Conservation (phyloP, 1,140 invertebrate genomes). For the Macrobrachium rosenbergii region DNA sequence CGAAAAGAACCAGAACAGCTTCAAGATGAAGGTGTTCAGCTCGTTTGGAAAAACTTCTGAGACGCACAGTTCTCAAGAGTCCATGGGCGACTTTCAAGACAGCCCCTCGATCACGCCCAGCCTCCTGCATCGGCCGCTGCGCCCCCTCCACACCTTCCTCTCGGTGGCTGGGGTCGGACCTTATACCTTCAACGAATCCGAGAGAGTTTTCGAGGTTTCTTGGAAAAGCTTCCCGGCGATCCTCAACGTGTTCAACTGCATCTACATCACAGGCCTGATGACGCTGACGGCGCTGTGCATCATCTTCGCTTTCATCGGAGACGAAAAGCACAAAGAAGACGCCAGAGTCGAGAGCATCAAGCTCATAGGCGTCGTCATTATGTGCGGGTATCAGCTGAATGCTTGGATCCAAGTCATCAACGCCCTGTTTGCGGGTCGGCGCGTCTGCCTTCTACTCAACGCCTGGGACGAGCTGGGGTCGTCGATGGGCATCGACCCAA, state of each 20-base stretch:
- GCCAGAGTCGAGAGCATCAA: conserved; percentile 2
- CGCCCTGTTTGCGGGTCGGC: neutral
- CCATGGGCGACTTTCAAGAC: too few species aligned
- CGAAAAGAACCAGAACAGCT: too few species aligned
- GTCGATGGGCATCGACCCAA: conserved; percentile 24
- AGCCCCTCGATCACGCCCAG: too few species aligned
- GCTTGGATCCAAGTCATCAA: conserved; percentile 35
- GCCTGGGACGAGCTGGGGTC: conserved; percentile 31
- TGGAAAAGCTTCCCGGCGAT: neutral
- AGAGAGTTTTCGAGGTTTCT: neutral
- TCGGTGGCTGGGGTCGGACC: conserved; percentile 32
- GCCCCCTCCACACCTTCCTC: conserved; percentile 5
- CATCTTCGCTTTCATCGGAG: neutral
- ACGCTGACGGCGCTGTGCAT: conserved; percentile 1
- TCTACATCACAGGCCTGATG: neutral
- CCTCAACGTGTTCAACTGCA: neutral
- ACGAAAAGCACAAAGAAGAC: neutral
- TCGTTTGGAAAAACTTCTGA: too few species aligned
- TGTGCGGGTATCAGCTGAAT: conserved; percentile 48
- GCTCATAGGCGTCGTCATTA: conserved; percentile 33
- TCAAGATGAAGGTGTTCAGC: too few species aligned
- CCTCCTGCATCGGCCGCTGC: neutral
- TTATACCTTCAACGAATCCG: neutral
- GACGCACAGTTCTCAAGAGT: too few species aligned
- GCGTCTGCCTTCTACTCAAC: conserved; percentile 14